Evolutionary conservation across 2,113 vertebrate species (phyloP), one percentile per base, ranked within the genome.

Genomic region (Dinomys branickii): DNA sequence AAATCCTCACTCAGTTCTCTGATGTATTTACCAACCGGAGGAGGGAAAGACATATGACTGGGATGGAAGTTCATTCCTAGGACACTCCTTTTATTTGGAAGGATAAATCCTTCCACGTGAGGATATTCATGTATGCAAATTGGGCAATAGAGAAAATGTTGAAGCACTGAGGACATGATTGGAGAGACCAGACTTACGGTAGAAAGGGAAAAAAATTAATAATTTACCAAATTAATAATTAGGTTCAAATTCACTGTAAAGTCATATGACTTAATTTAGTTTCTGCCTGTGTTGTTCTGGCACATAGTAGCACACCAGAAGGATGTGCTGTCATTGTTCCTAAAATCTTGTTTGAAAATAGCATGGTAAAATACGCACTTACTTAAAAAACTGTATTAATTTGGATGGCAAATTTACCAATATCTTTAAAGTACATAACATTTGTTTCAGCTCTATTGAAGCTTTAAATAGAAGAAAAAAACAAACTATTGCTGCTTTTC

Each of bases 401-500:
- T 91, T 89, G 28, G 1, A 3, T 12, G 50, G 30, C 84, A 77
- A 91, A 87, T 86, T 83, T 77, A 26, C 16, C 47, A 67, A 8
- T 97, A 54, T 86, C 38, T 97, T 95, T 95, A 95, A 97, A 61
- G 30, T 95, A 1, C 52, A 11, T 82, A 14, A 16, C 85, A 81
- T 91, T 92, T 95, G 10, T 16, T 85, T 97, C 9, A 97, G 30
- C 50, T 97, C 35, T 88, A 2, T 26, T 84, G 38, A 95, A 90
- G 67, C 41, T 93, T 95, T 63, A 90, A 93, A 83, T 41, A 84
- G 26, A 92, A 97, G 22, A 71, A 86, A 86, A 80, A 94, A 41
- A 38, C 1, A 75, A 41, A 84, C 89, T 93, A 96, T 87, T 96
- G 8, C 50, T 98, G 98, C 67, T 94, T 98, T 98, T 83, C 96